A percentile compares a stretch with the other conserved stretches of the same genome.
phyloP scores from a whole-genome alignment of 2,113 vertebrate genomes.

The Platysteira castanea region DNA sequence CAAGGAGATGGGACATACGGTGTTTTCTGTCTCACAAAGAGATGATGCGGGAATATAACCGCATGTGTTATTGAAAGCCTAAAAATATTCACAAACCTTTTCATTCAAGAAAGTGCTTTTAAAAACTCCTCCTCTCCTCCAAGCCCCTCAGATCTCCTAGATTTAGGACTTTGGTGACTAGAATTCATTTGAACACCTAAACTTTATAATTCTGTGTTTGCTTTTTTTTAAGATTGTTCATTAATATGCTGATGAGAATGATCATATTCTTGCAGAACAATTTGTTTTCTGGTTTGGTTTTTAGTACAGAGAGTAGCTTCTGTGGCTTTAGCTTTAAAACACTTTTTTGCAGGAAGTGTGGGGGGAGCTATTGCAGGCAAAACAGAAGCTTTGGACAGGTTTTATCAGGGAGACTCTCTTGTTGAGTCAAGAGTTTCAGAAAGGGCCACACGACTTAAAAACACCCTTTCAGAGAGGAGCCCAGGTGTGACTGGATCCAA shows the following conservation, averaged over 20 bases:
- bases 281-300: background rate
- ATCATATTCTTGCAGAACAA: background rate
- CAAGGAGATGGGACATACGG: background rate
- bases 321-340: background rate
- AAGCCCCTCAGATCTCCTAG: background rate
- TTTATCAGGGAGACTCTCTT: background rate
- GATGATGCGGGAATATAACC: background rate
- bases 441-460: too few species aligned
- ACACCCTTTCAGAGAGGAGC: too few species aligned
- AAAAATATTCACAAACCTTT: background rate
- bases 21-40: background rate
- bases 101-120: background rate
- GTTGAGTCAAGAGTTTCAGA: background rate
- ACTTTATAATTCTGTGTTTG: background rate
- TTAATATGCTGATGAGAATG: background rate
- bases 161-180: background rate
- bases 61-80: background rate
- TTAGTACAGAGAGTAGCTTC: background rate
- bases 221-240: background rate
- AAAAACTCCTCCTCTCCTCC: background rate
- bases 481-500: too few species aligned
- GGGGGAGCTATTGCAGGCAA: fast-evolving
- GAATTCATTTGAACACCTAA: background rate
- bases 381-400: background rate
- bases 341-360: fast-evolving